Evolutionary conservation across 2,797 vertebrate genomes (phyloP).

Genomic region (Pseudochirops cupreus): DNA sequence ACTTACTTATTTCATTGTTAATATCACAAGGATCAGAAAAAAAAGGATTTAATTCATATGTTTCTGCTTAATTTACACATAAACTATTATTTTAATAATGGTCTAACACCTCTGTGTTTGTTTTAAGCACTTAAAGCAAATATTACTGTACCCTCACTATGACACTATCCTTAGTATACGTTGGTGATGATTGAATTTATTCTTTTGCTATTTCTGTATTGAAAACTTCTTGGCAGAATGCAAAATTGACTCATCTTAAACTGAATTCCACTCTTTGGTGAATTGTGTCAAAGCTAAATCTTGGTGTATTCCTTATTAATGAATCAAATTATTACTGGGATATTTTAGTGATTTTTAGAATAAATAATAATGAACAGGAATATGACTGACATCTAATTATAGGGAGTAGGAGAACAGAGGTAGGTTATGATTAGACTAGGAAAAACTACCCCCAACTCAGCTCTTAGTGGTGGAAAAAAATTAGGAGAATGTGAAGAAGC

Average conservation of each 20-base stretch:
- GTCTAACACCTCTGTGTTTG: constrained; percentile 33
- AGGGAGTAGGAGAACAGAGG: neutral
- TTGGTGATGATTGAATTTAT: neutral
- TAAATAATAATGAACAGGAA: constrained; percentile 31
- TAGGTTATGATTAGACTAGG: neutral
- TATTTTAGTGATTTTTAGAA: neutral
- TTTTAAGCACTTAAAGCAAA: neutral
- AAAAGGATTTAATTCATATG: neutral
- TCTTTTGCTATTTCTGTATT: constrained; percentile 24
- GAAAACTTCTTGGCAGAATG: constrained; percentile 12
- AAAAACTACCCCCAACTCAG: neutral
- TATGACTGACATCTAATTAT: neutral
- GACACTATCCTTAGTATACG: neutral
- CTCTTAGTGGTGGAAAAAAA: constrained; percentile 14
- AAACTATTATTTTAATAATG: constrained; percentile 18
- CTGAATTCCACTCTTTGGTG: constrained; percentile 11
- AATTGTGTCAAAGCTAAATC: constrained; percentile 41
- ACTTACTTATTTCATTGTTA: constrained; percentile 17
- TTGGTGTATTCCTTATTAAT: constrained; percentile 7
- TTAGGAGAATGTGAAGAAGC: neutral
- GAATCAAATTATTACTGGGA: neutral
- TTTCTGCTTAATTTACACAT: neutral
- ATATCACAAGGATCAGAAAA: neutral
- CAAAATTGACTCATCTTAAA: constrained; percentile 11
- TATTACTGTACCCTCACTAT: neutral